These are phyloP conservation scores for Empis stercorea DNA, from an alignment of 2,888 invertebrate genomes.

Conservation along the genomic window DNA sequence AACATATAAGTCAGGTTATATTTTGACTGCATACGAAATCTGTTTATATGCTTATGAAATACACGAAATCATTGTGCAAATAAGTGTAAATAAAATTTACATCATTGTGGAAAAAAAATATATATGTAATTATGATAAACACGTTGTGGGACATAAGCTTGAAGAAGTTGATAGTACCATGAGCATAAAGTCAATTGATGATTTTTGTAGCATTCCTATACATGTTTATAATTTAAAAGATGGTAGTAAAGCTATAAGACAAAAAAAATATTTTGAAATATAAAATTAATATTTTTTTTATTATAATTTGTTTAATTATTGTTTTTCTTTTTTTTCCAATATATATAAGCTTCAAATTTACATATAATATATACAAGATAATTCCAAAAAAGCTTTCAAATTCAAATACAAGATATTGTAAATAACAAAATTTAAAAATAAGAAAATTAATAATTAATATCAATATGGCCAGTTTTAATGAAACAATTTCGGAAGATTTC, in stretches of 20 bases:
- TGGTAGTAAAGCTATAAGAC: not conserved
- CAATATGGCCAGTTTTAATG: not conserved
- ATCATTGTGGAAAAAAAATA: not conserved
- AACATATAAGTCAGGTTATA: not conserved
- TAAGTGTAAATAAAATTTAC: not conserved
- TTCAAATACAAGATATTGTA: not conserved
- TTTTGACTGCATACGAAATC: not conserved
- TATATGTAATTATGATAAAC: not conserved
- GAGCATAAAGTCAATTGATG: not conserved
- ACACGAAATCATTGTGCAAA: not conserved
- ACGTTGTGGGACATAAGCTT: not conserved
- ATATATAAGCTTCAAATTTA: too few relatives aligned
- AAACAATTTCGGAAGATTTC: not conserved
- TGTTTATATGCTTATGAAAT: not conserved
- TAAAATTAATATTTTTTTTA: not conserved
- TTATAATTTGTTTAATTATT: not conserved
- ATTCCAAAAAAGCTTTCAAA: not conserved
- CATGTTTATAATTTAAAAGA: not conserved
- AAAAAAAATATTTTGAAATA: not conserved
- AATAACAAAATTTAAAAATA: not conserved
- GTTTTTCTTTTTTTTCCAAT: not conserved
- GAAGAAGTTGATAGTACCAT: not conserved
- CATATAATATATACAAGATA: not conserved
- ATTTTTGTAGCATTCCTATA: not conserved
- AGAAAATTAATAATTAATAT: not conserved